A percentile compares a stretch with the other conserved stretches of the same genome.
These are phyloP conservation scores for Dicentrarchus labrax DNA, from an alignment of 2,113 vertebrate genomes.

Conservation along the genomic window DNA sequence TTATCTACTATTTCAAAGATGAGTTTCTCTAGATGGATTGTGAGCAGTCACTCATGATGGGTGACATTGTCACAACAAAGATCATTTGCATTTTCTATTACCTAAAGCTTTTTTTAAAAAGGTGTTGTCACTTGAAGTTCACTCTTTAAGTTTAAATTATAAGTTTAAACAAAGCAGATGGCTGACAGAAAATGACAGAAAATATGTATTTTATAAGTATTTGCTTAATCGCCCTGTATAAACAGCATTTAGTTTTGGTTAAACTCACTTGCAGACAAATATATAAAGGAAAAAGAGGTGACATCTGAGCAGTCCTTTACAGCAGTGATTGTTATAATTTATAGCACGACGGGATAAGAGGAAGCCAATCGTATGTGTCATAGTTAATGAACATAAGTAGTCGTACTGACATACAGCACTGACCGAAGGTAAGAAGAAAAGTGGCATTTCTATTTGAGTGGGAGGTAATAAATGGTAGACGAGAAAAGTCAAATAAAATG, in stretches of 20 bases:
- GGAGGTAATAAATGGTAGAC: neutral
- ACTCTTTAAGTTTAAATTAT: neutral
- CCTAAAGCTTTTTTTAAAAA: neutral
- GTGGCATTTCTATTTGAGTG: neutral
- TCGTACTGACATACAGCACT: neutral
- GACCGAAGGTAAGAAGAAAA: neutral
- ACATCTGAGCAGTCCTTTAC: neutral
- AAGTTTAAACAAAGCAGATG: slow-evolving; percentile 1
- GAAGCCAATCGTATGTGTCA: neutral
- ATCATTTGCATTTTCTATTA: neutral
- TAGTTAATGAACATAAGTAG: slow-evolving; percentile 14
- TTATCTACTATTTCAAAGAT: slow-evolving; percentile 2
- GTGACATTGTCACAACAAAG: neutral
- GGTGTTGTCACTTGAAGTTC: neutral
- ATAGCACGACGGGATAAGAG: neutral
- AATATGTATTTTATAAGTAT: neutral
- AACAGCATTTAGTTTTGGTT: neutral
- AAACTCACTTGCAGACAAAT: neutral
- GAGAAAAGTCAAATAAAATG: neutral
- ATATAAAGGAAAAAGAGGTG: neutral
- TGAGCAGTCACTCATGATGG: neutral
- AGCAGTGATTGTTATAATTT: neutral
- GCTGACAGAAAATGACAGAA: neutral
- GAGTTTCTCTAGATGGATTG: neutral
- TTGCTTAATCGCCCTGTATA: neutral